phyloP scores from a whole-genome alignment of 2,888 invertebrate species.

The Drosophila multiciliata region DNA sequence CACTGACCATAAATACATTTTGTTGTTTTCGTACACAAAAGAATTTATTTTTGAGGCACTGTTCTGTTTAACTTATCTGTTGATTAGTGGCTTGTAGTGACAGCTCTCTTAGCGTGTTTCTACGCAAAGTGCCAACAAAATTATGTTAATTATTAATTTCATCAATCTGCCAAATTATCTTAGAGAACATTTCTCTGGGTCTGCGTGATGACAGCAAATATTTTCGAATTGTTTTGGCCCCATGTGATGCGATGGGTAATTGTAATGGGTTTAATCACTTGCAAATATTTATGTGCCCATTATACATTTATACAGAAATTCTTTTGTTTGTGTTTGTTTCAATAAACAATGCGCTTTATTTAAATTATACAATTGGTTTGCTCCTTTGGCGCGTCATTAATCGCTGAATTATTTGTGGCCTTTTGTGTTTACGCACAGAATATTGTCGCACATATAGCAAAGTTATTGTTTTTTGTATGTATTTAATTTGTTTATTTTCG shows the following conservation, averaged over 20 bases:
- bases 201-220: slow-evolving; percentile 24
- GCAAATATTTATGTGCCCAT: slow-evolving; percentile 37
- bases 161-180: slow-evolving; percentile 20
- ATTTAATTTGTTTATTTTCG: slow-evolving; percentile 29
- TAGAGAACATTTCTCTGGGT: slow-evolving; percentile 1
- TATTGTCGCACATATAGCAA: slow-evolving; percentile 37
- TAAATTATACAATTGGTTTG: slow-evolving; percentile 39
- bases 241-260: slow-evolving; percentile 16
- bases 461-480: slow-evolving; percentile 12
- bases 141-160: slow-evolving; percentile 15
- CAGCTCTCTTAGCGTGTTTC: slow-evolving; percentile 10
- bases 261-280: slow-evolving; percentile 48
- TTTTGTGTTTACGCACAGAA: slow-evolving; percentile 44
- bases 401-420: slow-evolving; percentile 35
- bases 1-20: slow-evolving; percentile 4
- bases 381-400: slow-evolving; percentile 25
- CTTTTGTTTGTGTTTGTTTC: slow-evolving; percentile 18
- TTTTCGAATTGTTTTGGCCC: slow-evolving; percentile 16
- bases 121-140: slow-evolving; percentile 18
- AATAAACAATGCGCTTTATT: slow-evolving; percentile 48
- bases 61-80: background rate
- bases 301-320: slow-evolving; percentile 29
- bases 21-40: background rate
- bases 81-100: slow-evolving; percentile 14
- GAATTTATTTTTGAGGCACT: background rate